Evolutionary conservation across 2,888 invertebrate genomes (phyloP), one percentile per base, ranked within the genome.

Genomic region (Saturnia japonica): DNA sequence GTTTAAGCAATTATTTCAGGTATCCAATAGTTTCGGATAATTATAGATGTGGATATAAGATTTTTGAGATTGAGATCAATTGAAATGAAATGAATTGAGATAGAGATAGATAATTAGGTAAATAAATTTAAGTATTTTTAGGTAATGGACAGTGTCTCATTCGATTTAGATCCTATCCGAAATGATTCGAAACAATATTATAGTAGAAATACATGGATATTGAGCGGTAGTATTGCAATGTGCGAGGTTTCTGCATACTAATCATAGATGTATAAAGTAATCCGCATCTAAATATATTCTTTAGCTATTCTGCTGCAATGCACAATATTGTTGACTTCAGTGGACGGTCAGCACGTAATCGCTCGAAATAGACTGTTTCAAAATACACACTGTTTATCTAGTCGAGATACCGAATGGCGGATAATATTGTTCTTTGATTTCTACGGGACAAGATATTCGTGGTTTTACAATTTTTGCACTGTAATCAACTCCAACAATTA

Each of bases 311-410:
- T 14, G 57, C 57, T 60, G 57, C 57, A 60, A 28, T 60, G 57
- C 40, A 40, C n/a, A 40, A 64, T 70, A 76, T 73, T 72, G 70
- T 71, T 67, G 72, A 71, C 64, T 69, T 70, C 45, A 57, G 71
- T 74, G 71, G 71, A 67, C n/a, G 68, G 68, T 66, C 67, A 75
- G 72, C 74, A 73, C n/a, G 78, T 78, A 80, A 80, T 70, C 73
- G 74, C 80, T 78, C 67, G 81, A 81, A 85, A 85, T 84, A 85
- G 74, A 72, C 73, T 54, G 69, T 72, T 78, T 76, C 76, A 81
- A 83, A 85, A 81, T 81, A 84, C 73, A 67, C 68, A 72, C 68
- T 84, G 83, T 84, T 83, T 83, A 83, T 80, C 78, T 78, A 72
- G 64, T 68, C 67, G 69, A 72, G 72, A 73, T 72, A 73, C 70